Conservation (phyloP, 2,797 vertebrate species). For the Acanthiza pusilla region DNA sequence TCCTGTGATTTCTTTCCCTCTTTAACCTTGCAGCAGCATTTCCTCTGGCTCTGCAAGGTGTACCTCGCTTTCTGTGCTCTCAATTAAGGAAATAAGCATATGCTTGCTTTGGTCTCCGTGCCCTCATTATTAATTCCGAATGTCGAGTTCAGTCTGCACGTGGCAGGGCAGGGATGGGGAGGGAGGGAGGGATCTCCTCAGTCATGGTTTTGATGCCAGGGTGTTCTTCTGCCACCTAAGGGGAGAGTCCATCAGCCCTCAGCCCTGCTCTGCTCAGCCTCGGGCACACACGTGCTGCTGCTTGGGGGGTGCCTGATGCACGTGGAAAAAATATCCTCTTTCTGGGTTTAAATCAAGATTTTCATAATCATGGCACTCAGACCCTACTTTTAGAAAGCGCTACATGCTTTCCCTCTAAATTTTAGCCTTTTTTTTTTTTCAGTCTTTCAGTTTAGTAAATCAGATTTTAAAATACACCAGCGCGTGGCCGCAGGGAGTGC, state of each 20-base stretch:
- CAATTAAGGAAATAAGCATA: neutral
- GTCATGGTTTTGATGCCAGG: neutral
- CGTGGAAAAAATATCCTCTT: neutral
- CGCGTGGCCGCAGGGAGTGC: neutral
- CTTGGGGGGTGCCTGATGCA: neutral
- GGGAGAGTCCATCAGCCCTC: neutral
- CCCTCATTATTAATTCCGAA: slow-evolving; percentile 14
- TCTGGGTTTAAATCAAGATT: neutral
- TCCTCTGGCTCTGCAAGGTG: neutral
- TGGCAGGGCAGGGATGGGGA: neutral
- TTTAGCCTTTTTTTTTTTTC: neutral
- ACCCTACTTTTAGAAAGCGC: neutral
- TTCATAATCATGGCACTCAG: neutral
- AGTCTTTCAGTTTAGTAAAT: neutral
- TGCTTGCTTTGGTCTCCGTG: neutral
- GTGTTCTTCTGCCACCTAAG: neutral
- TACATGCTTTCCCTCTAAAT: neutral
- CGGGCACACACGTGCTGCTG: neutral
- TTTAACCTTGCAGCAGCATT: neutral
- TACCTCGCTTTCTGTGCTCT: neutral
- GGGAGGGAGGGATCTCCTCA: neutral
- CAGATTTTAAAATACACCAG: neutral
- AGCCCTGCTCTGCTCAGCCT: neutral
- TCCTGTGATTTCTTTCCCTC: neutral
- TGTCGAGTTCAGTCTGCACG: neutral